Percentiles rank a stretch among this genome's conserved stretches.
Evolutionary conservation across 2,888 invertebrate species (phyloP).

Genomic region (Galerucella calmariensis): DNA sequence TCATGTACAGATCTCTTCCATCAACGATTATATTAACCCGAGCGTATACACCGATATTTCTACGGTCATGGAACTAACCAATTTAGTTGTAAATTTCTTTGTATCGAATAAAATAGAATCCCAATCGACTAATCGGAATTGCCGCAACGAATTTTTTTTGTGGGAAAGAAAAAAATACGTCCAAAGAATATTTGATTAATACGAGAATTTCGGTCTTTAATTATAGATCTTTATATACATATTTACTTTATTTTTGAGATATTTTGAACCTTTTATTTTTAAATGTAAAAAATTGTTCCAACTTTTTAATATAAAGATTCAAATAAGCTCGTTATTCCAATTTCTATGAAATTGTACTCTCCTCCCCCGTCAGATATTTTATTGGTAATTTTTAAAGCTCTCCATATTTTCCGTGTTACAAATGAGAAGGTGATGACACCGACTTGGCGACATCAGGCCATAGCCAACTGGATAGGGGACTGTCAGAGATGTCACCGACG

Average conservation of each 20-base stretch:
- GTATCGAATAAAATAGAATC: constrained; percentile 1
- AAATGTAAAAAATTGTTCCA: too few species aligned
- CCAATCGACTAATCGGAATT: constrained; percentile 23
- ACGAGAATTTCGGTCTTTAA: background rate
- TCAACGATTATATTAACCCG: background rate
- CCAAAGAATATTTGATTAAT: constrained; percentile 25
- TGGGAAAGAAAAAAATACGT: constrained; percentile 31
- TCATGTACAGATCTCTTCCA: too few species aligned
- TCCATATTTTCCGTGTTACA: constrained; percentile 51
- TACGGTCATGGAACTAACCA: constrained; percentile 4
- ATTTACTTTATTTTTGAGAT: too few species aligned
- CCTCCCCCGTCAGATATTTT: constrained; percentile 17
- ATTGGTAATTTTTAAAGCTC: constrained; percentile 38
- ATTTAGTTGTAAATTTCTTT: background rate
- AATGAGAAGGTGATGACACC: constrained; percentile 62
- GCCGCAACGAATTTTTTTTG: constrained; percentile 19
- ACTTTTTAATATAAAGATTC: too few species aligned
- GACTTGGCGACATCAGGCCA: constrained; percentile 57
- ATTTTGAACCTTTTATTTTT: too few species aligned
- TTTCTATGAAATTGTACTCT: background rate
- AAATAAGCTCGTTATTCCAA: background rate
- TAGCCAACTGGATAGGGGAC: constrained; percentile 54
- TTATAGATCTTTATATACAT: background rate
- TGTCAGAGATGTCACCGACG: constrained; percentile 63
- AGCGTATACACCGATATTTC: background rate